Percentiles rank a stretch among this genome's conserved stretches.
These are phyloP conservation scores for Diorhabda sublineata DNA, from an alignment of 1,140 invertebrate genomes.

Conservation along the genomic window DNA sequence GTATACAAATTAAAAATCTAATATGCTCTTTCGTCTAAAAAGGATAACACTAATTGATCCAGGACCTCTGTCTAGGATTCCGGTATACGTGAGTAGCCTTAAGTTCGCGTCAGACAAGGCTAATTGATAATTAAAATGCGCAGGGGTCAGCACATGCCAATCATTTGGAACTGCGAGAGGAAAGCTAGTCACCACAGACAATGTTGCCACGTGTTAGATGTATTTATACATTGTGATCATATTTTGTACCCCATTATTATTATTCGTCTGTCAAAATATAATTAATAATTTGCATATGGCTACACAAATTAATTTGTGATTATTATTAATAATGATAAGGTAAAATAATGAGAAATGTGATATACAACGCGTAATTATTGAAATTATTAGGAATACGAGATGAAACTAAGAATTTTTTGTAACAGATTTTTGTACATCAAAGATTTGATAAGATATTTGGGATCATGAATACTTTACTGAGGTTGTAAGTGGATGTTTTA, in stretches of 20 bases:
- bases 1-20: constrained; percentile 1
- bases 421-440: too few species aligned
- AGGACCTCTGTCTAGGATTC: background rate
- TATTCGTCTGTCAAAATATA: background rate
- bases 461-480: too few species aligned
- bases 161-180: constrained; percentile 4
- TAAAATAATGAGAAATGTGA: too few species aligned
- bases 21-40: background rate
- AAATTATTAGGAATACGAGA: too few species aligned
- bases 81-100: background rate
- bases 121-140: constrained; percentile 15
- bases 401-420: too few species aligned
- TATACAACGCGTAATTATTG: too few species aligned
- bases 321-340: too few species aligned
- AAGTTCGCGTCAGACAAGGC: constrained; percentile 9
- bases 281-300: background rate
- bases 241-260: background rate
- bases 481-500: too few species aligned
- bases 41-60: background rate
- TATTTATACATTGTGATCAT: background rate
- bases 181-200: background rate
- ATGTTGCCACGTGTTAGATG: background rate
- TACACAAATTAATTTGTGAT: too few species aligned
- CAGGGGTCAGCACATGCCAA: constrained; percentile 12
- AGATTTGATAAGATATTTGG: too few species aligned